Evolutionary conservation across 2,797 vertebrate species (phyloP).

Genomic region (Spea hammondii): DNA sequence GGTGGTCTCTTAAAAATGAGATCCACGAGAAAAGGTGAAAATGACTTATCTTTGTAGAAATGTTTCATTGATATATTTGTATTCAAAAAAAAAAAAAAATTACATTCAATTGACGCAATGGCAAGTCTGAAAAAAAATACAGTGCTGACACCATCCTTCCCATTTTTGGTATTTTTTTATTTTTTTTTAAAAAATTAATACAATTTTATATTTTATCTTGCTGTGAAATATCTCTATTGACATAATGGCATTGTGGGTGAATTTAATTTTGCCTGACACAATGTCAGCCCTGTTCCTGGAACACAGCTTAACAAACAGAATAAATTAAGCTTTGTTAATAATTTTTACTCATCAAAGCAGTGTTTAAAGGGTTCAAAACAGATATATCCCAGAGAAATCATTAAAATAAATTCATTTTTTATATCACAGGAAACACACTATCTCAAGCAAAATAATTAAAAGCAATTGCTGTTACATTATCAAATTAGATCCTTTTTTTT

Average conservation of each 20-base stretch:
- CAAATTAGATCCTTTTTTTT: conserved; percentile 24
- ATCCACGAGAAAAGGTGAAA: too few relatives aligned
- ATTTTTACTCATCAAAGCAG: background rate
- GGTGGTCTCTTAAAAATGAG: too few relatives aligned
- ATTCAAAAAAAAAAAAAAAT: too few relatives aligned
- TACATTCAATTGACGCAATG: too few relatives aligned
- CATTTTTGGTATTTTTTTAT: too few relatives aligned
- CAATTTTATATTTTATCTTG: too few relatives aligned
- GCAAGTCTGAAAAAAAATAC: too few relatives aligned
- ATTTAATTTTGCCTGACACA: background rate
- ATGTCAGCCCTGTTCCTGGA: background rate
- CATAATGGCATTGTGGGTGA: background rate
- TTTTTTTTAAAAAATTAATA: too few relatives aligned
- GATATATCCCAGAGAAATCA: conserved; percentile 11
- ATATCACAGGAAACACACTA: conserved; percentile 1
- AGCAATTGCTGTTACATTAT: conserved; percentile 29
- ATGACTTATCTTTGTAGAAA: too few relatives aligned
- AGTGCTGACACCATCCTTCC: too few relatives aligned
- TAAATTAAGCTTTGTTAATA: background rate
- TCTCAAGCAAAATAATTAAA: conserved; percentile 16
- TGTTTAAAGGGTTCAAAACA: background rate
- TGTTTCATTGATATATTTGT: too few relatives aligned
- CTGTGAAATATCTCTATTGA: too few relatives aligned
- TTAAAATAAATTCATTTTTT: conserved; percentile 29
- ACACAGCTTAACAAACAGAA: conserved; percentile 19